A percentile compares a stretch with the other conserved stretches of the same genome.
phyloP scores from a whole-genome alignment of 2,888 invertebrate species.

The Aethes cnicana region DNA sequence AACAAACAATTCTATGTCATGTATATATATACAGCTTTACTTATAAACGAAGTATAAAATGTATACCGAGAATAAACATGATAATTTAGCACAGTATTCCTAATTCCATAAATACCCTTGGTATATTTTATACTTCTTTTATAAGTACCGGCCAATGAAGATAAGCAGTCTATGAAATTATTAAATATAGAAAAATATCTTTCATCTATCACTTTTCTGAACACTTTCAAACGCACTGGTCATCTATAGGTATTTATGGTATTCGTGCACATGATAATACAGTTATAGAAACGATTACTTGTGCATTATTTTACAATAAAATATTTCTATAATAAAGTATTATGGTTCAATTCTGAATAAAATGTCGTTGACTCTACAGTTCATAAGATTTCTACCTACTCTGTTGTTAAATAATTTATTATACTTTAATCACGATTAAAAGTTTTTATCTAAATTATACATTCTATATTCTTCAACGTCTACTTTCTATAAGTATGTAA shows the following conservation, averaged over 20 bases:
- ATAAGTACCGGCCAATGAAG: too few species aligned
- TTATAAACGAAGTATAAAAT: too few species aligned
- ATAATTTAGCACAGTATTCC: too few species aligned
- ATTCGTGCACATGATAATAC: slow-evolving; percentile 52
- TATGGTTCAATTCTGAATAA: slow-evolving; percentile 34
- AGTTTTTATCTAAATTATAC: slow-evolving; percentile 46
- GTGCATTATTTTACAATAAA: slow-evolving; percentile 24
- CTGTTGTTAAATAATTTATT: slow-evolving; percentile 52
- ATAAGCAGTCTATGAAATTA: slow-evolving; percentile 52
- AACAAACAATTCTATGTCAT: too few species aligned
- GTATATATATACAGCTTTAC: too few species aligned
- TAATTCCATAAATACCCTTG: too few species aligned
- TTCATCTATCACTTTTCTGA: slow-evolving; percentile 76
- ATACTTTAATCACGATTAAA: slow-evolving; percentile 43
- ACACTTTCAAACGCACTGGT: slow-evolving; percentile 76
- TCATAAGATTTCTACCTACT: slow-evolving; percentile 70
- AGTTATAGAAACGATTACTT: slow-evolving; percentile 39
- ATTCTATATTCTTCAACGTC: slow-evolving; percentile 67
- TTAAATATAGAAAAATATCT: slow-evolving; percentile 77
- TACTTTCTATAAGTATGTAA: slow-evolving; percentile 49
- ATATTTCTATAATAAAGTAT: slow-evolving; percentile 18
- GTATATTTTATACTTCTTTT: too few species aligned
- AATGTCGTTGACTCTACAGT: slow-evolving; percentile 37
- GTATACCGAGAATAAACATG: too few species aligned
- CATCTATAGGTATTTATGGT: slow-evolving; percentile 56